Evolutionary conservation across 1,140 invertebrate species (phyloP).

Genomic region (Meloidogyne hapla): DNA sequence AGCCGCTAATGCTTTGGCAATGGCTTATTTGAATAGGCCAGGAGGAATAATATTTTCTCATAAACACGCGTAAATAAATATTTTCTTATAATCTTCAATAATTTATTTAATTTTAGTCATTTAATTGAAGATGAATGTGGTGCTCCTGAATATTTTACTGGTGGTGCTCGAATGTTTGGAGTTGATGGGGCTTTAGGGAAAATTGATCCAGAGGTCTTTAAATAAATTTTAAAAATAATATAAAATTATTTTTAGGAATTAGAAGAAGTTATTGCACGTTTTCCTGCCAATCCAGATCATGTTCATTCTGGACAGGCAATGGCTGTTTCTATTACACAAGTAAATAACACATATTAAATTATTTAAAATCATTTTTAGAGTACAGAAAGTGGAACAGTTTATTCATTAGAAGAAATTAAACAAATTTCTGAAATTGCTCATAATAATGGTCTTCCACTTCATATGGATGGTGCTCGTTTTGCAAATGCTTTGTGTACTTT

Average conservation of each 20-base stretch:
- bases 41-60: conserved; percentile 32
- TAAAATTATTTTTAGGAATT: conserved; percentile 16
- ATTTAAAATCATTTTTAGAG: conserved; percentile 22
- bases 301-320: conserved; percentile 30
- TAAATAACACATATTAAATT: too few relatives aligned
- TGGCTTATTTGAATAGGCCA: conserved; percentile 29
- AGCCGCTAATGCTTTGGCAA: conserved; percentile 31
- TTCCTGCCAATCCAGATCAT: conserved; percentile 12
- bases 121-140: conserved; percentile 35
- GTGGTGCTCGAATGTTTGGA: conserved; percentile 26
- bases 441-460: conserved; percentile 17
- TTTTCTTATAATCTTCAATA: not conserved
- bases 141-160: conserved; percentile 29
- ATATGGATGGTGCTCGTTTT: conserved; percentile 34
- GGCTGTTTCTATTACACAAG: conserved; percentile 30
- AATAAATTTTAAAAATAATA: conserved; percentile 8
- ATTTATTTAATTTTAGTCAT: conserved; percentile 4
- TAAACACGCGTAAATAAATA: conserved; percentile 9
- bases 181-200: conserved; percentile 13
- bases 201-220: conserved; percentile 20
- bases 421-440: conserved; percentile 21
- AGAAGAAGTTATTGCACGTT: conserved; percentile 19
- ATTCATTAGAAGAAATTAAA: conserved; percentile 25
- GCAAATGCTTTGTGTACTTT: conserved; percentile 26
- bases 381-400: conserved; percentile 33